Conservation (phyloP, 2,113 vertebrate genomes). For the Nymphicus hollandicus region DNA sequence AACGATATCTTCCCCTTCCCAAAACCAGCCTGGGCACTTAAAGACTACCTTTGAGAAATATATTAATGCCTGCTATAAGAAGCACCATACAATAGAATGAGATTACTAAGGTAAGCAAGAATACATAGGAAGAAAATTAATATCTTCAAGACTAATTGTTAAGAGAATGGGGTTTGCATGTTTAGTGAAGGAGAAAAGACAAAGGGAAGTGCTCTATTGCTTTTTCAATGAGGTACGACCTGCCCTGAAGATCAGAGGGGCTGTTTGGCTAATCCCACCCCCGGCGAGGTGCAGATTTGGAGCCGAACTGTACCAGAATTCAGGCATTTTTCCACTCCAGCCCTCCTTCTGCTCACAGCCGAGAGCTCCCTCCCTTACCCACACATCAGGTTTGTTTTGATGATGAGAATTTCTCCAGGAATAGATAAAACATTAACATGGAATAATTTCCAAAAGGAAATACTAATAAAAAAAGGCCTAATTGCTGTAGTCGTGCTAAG, state of each 20-base stretch:
- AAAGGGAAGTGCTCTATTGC: not conserved
- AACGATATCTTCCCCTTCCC: not conserved
- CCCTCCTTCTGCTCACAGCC: not conserved
- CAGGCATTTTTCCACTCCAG: not conserved
- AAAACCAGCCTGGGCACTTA: not conserved
- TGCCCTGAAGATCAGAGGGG: not conserved
- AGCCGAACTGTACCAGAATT: not conserved
- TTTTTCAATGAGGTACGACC: not conserved
- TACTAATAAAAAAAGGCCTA: not conserved
- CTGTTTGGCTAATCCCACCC: not conserved
- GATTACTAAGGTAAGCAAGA: not conserved
- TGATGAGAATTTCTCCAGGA: not conserved
- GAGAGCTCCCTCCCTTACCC: not conserved
- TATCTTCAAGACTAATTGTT: not conserved
- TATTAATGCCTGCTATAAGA: not conserved
- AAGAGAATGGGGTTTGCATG: not conserved
- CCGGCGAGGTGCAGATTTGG: not conserved
- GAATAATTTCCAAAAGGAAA: not conserved
- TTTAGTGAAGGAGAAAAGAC: not conserved
- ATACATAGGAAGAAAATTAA: not conserved
- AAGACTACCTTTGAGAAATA: constrained; percentile 17
- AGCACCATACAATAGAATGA: not conserved
- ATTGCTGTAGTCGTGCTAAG: not conserved
- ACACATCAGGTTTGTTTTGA: not conserved
- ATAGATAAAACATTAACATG: not conserved